phyloP scores from a whole-genome alignment of 2,113 vertebrate genomes.

The Gymnorhina tibicen region DNA sequence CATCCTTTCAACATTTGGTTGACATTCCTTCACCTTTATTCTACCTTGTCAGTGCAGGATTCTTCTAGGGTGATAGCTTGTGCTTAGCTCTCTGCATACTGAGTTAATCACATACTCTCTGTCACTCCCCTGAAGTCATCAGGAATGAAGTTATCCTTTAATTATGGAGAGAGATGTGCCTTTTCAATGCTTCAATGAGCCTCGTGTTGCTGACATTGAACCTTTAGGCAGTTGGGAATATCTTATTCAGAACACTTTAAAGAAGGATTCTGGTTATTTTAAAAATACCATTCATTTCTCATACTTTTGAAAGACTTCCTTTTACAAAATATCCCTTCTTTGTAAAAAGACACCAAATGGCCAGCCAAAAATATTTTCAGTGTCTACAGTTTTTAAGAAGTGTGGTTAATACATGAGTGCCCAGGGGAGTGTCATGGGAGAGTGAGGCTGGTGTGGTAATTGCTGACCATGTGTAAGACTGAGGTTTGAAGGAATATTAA shows the following conservation, averaged over 20 bases:
- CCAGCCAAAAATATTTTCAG: background rate
- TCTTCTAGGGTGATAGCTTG: background rate
- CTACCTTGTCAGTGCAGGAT: background rate
- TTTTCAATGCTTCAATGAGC: background rate
- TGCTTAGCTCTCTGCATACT: background rate
- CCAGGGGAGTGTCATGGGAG: background rate
- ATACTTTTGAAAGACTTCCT: background rate
- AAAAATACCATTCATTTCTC: slow-evolving; percentile 47
- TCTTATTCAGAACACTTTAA: background rate
- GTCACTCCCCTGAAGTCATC: background rate
- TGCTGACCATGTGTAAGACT: background rate
- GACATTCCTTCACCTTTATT: background rate
- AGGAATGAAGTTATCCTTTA: slow-evolving; percentile 7
- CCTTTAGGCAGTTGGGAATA: background rate
- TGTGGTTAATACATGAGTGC: background rate
- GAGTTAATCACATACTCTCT: background rate
- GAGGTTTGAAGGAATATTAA: background rate
- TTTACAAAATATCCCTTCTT: background rate
- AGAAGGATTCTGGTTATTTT: slow-evolving; percentile 13
- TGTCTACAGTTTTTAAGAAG: background rate
- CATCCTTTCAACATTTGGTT: background rate
- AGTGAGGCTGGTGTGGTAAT: background rate
- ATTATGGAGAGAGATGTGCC: background rate
- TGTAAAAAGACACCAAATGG: background rate
- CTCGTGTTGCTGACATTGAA: background rate